phyloP scores from a whole-genome alignment of 2,113 vertebrate species.

The Nicator chloris region DNA sequence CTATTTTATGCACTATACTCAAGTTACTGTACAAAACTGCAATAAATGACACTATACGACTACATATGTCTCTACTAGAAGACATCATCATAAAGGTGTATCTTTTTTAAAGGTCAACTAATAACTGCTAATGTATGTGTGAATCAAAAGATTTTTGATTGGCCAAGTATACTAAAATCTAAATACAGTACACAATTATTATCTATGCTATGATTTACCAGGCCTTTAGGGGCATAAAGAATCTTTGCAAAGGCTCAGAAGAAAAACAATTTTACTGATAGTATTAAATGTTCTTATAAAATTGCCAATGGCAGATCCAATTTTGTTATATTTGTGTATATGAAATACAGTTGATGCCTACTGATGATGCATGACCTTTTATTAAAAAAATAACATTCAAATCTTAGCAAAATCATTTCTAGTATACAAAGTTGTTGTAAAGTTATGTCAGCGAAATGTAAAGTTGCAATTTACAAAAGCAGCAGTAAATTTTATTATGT shows the following conservation, averaged over 20 bases:
- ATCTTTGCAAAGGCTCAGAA: constrained; percentile 55
- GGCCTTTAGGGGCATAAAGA: constrained; percentile 54
- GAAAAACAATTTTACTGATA: constrained; percentile 50
- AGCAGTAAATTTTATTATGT: constrained; percentile 62
- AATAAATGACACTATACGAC: constrained; percentile 79
- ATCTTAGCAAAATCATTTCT: constrained; percentile 77
- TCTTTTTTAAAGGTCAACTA: constrained; percentile 77
- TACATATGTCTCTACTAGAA: constrained; percentile 78
- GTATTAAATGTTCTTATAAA: constrained; percentile 69
- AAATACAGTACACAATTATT: constrained; percentile 60
- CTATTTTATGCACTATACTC: constrained; percentile 77
- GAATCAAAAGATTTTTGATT: constrained; percentile 67
- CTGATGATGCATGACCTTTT: constrained; percentile 58
- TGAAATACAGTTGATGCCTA: constrained; percentile 57
- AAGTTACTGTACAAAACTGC: constrained; percentile 82
- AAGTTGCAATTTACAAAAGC: constrained; percentile 79
- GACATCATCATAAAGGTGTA: constrained; percentile 73
- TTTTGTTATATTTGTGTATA: constrained; percentile 31
- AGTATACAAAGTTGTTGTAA: constrained; percentile 78
- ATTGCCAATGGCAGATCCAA: constrained; percentile 60
- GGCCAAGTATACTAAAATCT: constrained; percentile 61
- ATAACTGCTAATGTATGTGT: constrained; percentile 81
- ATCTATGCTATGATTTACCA: constrained; percentile 33
- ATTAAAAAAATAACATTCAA: constrained; percentile 76
- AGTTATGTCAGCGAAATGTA: constrained; percentile 71